These are phyloP conservation scores for Laterallus jamaicensis DNA, from an alignment of 2,113 vertebrate genomes.

Conservation along the genomic window DNA sequence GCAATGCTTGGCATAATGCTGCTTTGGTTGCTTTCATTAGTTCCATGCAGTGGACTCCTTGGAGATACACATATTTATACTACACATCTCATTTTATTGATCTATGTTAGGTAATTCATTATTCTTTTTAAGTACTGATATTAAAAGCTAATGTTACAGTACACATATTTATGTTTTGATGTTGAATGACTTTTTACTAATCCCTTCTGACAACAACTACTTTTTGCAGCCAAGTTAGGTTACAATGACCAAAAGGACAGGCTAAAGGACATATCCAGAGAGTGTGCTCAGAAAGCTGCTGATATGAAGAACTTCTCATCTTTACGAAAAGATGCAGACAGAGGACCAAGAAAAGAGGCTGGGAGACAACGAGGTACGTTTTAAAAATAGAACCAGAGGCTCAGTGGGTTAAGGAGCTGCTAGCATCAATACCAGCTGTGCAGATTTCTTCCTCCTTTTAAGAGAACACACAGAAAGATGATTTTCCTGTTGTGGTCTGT, in stretches of 20 bases:
- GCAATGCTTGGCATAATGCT: neutral
- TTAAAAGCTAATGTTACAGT: neutral
- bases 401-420: neutral
- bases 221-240: conserved; percentile 79
- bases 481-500: neutral
- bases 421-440: neutral
- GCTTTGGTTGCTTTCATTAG: neutral
- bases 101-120: neutral
- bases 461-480: neutral
- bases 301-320: conserved; percentile 78
- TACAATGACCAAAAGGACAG: conserved; percentile 80
- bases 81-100: neutral
- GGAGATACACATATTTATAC: neutral
- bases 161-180: neutral
- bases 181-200: neutral
- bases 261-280: conserved; percentile 85
- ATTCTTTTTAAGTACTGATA: neutral
- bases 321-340: conserved; percentile 81
- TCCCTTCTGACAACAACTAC: neutral
- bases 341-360: conserved; percentile 78
- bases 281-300: conserved; percentile 84
- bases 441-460: neutral
- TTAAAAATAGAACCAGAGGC: neutral
- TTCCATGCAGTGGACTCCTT: neutral
- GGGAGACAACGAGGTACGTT: conserved; percentile 78